Evolutionary conservation across 2,113 vertebrate genomes (phyloP).

Genomic region (Heterochromis multidens): DNA sequence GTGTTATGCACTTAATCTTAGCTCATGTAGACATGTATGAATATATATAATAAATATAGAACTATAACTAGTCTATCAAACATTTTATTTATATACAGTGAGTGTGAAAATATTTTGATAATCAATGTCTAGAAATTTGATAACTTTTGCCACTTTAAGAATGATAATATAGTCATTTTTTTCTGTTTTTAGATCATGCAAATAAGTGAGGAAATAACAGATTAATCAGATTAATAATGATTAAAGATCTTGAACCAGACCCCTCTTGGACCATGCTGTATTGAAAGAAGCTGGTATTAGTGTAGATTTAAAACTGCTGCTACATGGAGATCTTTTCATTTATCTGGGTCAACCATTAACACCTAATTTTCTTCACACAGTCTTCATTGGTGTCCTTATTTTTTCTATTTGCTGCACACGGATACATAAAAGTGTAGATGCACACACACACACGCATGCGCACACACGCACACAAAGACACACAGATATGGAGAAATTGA

Average conservation of each 20-base stretch:
- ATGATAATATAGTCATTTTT: background rate
- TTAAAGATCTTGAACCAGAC: background rate
- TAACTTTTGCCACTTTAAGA: background rate
- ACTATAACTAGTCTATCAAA: background rate
- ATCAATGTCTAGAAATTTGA: background rate
- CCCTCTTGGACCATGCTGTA: background rate
- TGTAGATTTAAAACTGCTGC: background rate
- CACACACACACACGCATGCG: background rate
- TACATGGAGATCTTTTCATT: background rate
- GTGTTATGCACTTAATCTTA: too few species aligned
- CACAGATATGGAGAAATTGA: constrained; percentile 11
- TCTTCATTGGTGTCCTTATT: background rate
- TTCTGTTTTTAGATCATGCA: background rate
- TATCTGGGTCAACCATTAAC: constrained; percentile 17
- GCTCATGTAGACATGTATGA: background rate
- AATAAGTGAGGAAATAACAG: background rate
- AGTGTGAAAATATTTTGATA: background rate
- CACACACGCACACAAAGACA: background rate
- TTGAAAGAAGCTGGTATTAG: background rate
- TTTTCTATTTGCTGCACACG: background rate
- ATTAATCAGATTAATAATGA: background rate
- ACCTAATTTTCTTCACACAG: background rate
- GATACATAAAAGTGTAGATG: background rate
- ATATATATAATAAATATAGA: background rate
- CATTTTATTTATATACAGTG: background rate